Conservation (phyloP, 1,140 invertebrate species). For the Drosophila sucinea region DNA sequence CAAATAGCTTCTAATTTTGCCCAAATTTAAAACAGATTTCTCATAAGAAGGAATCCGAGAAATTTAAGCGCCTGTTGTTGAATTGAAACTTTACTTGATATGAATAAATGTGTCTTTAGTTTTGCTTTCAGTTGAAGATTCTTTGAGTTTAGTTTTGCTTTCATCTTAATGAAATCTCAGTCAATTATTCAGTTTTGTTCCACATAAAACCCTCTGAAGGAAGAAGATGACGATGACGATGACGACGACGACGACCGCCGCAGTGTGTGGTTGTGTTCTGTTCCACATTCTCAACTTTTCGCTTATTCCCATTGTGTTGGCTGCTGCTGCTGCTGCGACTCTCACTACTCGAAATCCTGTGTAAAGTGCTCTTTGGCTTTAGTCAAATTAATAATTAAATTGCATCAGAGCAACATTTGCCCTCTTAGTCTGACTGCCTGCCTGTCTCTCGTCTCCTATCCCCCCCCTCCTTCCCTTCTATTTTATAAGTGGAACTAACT, state of each 20-base stretch:
- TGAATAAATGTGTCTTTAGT: not conserved
- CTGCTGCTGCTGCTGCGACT: not conserved
- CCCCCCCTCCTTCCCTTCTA: not conserved
- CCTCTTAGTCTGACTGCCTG: constrained; percentile 4
- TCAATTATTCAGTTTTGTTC: constrained; percentile 49
- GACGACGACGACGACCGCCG: not conserved
- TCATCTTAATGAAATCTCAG: constrained; percentile 25
- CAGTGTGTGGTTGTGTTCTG: constrained; percentile 28
- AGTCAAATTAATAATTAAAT: constrained; percentile 49
- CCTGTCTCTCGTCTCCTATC: not conserved
- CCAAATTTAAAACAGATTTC: too few species aligned
- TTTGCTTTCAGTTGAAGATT: not conserved
- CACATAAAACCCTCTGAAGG: constrained; percentile 50
- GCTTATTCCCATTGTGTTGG: constrained; percentile 34
- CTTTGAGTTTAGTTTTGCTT: constrained; percentile 2
- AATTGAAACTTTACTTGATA: too few species aligned
- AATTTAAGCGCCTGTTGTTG: not conserved
- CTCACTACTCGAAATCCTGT: not conserved
- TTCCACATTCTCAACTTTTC: constrained; percentile 52
- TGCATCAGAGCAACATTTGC: not conserved
- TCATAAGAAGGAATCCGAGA: too few species aligned
- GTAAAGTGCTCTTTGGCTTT: not conserved
- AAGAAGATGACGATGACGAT: constrained; percentile 15
- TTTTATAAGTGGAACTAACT: constrained; percentile 5
- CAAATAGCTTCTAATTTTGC: too few species aligned